Evolutionary conservation across 2,113 vertebrate genomes (phyloP).

Genomic region (Rallus limicola): DNA sequence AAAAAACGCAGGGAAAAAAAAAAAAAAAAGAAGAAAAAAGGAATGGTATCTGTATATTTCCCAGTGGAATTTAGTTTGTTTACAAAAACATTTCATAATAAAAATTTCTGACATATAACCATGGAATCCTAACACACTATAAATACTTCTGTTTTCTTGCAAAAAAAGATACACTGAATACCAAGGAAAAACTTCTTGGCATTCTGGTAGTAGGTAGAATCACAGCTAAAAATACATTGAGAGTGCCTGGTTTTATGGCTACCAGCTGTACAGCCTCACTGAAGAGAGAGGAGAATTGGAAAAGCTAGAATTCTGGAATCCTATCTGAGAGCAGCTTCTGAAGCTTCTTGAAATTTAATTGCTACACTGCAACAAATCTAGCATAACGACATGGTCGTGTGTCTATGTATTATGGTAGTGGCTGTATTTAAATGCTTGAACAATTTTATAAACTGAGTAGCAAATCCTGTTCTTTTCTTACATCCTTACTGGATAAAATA

Average conservation of each 20-base stretch:
- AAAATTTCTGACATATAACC: conserved; percentile 31
- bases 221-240: background rate
- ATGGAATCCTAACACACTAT: background rate
- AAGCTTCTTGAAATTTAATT: background rate
- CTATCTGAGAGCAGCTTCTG: background rate
- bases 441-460: background rate
- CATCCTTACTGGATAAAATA: background rate
- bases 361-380: background rate
- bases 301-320: background rate
- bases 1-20: background rate
- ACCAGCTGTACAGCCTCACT: background rate
- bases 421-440: background rate
- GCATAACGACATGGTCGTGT: background rate
- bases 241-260: background rate
- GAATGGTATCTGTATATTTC: conserved; percentile 46
- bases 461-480: background rate
- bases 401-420: background rate
- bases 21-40: background rate
- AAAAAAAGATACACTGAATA: background rate
- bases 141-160: background rate
- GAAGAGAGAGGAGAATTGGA: background rate
- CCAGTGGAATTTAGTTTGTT: conserved; percentile 51
- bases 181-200: background rate
- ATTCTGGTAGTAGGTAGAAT: background rate
- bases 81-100: conserved; percentile 38